Percentiles rank a stretch among this genome's conserved stretches.
These are phyloP conservation scores for Malachius bipustulatus DNA, from an alignment of 2,888 invertebrate genomes.

Conservation along the genomic window DNA sequence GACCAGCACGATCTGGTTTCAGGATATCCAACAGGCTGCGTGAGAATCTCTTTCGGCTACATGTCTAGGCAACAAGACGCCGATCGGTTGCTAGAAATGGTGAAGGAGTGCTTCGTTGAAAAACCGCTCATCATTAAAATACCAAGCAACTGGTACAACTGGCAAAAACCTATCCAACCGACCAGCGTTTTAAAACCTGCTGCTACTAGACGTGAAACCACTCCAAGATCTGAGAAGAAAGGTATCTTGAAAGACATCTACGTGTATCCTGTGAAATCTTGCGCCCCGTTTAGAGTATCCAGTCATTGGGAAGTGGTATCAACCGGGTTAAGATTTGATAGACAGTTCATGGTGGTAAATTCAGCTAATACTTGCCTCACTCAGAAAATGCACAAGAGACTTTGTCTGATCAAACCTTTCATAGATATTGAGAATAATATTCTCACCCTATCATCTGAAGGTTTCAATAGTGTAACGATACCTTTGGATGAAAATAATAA, in stretches of 20 bases:
- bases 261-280: conserved; percentile 87
- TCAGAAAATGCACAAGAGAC: conserved; percentile 68
- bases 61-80: conserved; percentile 68
- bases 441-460: no score
- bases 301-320: conserved; percentile 58
- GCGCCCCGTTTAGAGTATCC: conserved; percentile 61
- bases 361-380: conserved; percentile 72
- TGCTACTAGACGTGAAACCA: not conserved
- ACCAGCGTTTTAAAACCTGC: not conserved
- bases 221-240: conserved; percentile 9
- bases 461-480: no score
- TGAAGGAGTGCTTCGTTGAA: conserved; percentile 60
- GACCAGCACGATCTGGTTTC: conserved; percentile 76
- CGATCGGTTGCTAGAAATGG: conserved; percentile 58
- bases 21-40: conserved; percentile 83
- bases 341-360: conserved; percentile 88
- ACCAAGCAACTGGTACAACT: conserved; percentile 28
- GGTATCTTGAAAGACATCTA: conserved; percentile 34
- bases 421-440: conserved; percentile 47
- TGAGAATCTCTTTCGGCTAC: conserved; percentile 86
- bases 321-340: conserved; percentile 76
- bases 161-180: conserved; percentile 1
- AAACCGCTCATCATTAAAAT: conserved; percentile 34
- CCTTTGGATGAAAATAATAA: no score
- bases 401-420: conserved; percentile 66